Evolutionary conservation across 2,113 vertebrate species (phyloP), one percentile per base, ranked within the genome.

Genomic region (Phrynocephalus versicolor): DNA sequence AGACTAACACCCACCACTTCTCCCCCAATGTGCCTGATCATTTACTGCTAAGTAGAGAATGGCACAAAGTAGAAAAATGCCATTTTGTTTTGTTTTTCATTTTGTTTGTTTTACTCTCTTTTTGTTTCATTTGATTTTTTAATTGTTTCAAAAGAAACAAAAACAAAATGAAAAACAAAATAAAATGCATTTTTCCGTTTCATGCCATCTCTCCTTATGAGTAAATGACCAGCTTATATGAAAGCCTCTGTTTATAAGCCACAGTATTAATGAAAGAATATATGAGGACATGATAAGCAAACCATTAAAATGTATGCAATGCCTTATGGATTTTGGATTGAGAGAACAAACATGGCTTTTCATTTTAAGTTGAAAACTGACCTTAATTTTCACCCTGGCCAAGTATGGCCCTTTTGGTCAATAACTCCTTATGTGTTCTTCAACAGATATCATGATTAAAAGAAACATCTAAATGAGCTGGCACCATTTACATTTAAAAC

Each of bases 301-400:
- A 60, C 33, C 37, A 80, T 78, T 70, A 81, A 86, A 64, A 30
- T 2, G 18, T n/a, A 71, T 55, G 72, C 79, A 87, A 19, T 60
- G 45, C 33, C 0, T 2, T 60, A 1, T 39, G 71, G 58, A 85
- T 75, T 87, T 75, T 19, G 45, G 39, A 74, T 84, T 89, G 77
- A 74, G 33, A 77, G 82, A 91, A 82, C n/a, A 83, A 81, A 76
- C 62, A 79, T 75, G 78, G 92, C 86, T 90, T 84, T 88, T 71
- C 78, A 69, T 79, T 85, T 88, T 69, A 79, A 57, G 45, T 30
- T 23, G 19, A 65, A 55, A 76, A 27, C 81, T 91, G 77, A 84
- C 85, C 41, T 88, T 93, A 91, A 91, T 92, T 90, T n/a, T 90
- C 85, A 90, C 77, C 84, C 81, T 45, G 86, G 73, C 81, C 88